Conservation (phyloP, 2,888 invertebrate species). For the Melieria picta region DNA sequence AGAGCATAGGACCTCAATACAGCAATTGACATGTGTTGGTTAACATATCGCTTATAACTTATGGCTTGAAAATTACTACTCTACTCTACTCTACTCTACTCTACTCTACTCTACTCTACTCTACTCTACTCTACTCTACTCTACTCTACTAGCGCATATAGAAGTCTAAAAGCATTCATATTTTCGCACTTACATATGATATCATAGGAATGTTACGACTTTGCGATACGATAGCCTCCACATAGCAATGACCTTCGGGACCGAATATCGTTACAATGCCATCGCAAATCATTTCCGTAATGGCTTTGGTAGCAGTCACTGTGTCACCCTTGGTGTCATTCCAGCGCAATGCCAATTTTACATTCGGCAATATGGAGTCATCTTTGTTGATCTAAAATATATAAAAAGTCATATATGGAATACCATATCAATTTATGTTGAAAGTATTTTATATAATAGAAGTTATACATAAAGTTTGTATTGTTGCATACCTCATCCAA, state of each 20-base stretch:
- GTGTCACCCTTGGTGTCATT: constrained; percentile 88
- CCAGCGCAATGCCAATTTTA: constrained; percentile 78
- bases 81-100: too few relatives aligned
- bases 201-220: constrained; percentile 96
- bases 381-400: constrained; percentile 75
- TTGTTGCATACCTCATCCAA: constrained; percentile 76
- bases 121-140: too few relatives aligned
- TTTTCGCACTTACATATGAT: constrained; percentile 84
- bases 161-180: too few relatives aligned
- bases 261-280: constrained; percentile 94
- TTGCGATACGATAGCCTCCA: constrained; percentile 94
- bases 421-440: background rate
- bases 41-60: too few relatives aligned
- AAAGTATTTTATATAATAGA: background rate
- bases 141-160: too few relatives aligned
- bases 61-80: too few relatives aligned
- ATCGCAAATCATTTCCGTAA: constrained; percentile 91
- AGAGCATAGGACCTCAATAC: too few relatives aligned
- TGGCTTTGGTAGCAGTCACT: constrained; percentile 80
- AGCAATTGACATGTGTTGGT: too few relatives aligned
- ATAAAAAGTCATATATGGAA: background rate
- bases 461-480: background rate
- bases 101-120: too few relatives aligned
- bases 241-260: constrained; percentile 92
- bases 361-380: constrained; percentile 76